These are phyloP conservation scores for Pyralis farinalis DNA, from an alignment of 2,888 invertebrate species.

Conservation along the genomic window DNA sequence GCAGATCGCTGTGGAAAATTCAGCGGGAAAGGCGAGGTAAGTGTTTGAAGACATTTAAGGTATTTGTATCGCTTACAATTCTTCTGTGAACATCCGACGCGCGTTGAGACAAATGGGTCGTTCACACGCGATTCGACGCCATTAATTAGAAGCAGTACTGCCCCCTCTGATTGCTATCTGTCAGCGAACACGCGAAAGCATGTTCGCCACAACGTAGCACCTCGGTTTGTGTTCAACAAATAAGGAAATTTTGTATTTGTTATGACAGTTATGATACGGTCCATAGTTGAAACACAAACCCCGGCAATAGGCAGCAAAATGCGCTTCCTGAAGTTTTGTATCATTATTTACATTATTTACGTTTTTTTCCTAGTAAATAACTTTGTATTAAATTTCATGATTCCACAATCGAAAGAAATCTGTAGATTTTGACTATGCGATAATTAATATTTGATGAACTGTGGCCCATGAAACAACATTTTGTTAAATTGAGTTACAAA, in stretches of 20 bases:
- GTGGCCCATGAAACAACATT: too few relatives aligned
- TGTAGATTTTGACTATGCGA: too few relatives aligned
- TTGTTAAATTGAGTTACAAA: too few relatives aligned
- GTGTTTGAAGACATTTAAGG: constrained; percentile 71
- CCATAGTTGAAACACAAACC: too few relatives aligned
- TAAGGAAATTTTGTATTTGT: constrained; percentile 2
- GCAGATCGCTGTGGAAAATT: constrained; percentile 52
- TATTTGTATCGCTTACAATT: constrained; percentile 75
- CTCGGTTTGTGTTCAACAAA: constrained; percentile 7
- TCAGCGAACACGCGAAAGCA: constrained; percentile 65
- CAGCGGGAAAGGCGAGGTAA: constrained; percentile 46
- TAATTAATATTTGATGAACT: too few relatives aligned
- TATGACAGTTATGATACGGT: too few relatives aligned
- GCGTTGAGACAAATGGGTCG: constrained; percentile 62
- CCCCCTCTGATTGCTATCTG: constrained; percentile 63
- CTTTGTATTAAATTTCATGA: too few relatives aligned
- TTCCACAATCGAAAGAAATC: too few relatives aligned
- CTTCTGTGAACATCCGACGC: constrained; percentile 72
- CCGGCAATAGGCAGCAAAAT: too few relatives aligned
- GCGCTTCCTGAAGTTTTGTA: too few relatives aligned
- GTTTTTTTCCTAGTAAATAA: too few relatives aligned
- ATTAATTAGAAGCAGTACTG: constrained; percentile 68
- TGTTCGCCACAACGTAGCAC: constrained; percentile 28
- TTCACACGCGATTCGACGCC: constrained; percentile 66
- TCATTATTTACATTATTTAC: too few relatives aligned